Conservation (phyloP, 2,113 vertebrate species). For the Myotis davidii region DNA sequence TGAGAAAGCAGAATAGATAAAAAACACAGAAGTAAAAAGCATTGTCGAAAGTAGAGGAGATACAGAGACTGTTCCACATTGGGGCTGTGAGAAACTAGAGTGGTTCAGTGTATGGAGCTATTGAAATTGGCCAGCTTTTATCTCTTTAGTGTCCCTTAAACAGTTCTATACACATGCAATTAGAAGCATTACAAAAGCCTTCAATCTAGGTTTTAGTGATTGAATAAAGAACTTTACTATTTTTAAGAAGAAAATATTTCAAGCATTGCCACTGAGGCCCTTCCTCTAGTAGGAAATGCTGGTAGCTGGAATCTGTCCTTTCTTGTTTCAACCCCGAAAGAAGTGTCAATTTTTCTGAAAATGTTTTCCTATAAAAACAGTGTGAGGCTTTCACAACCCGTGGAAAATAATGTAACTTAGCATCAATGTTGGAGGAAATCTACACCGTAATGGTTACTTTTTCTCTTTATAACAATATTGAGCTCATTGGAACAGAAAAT, state of each 20-base stretch:
- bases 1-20: background rate
- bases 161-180: background rate
- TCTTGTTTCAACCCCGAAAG: background rate
- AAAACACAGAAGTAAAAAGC: background rate
- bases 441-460: background rate
- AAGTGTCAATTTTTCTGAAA: slow-evolving; percentile 15
- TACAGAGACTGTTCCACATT: background rate
- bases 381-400: background rate
- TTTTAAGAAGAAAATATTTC: background rate
- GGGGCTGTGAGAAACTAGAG: background rate
- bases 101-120: background rate
- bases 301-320: background rate
- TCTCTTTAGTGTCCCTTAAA: background rate
- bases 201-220: background rate
- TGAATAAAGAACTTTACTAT: background rate
- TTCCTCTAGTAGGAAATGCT: background rate
- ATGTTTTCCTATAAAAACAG: background rate
- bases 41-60: background rate
- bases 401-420: slow-evolving; percentile 23
- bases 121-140: background rate
- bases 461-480: background rate
- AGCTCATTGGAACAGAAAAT: slow-evolving; percentile 42
- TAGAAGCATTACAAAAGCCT: background rate
- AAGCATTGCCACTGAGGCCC: background rate
- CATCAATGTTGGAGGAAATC: background rate